Conservation (phyloP, 2,888 invertebrate species). For the Antheraea assamensis region DNA sequence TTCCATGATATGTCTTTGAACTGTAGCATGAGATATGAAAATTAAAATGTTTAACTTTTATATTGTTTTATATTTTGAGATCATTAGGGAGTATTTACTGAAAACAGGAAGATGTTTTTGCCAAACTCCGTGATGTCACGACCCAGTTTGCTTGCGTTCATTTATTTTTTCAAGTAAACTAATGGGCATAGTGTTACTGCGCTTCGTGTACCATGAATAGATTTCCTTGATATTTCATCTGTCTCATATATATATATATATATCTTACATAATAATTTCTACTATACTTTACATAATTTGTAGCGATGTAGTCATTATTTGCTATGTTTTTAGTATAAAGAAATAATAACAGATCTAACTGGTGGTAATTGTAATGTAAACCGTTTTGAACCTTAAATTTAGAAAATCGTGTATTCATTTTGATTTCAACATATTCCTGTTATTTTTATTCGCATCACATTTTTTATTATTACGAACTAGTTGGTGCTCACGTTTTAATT, state of each 20-base stretch:
- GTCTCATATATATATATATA: background rate
- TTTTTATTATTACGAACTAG: no score
- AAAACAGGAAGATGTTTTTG: constrained; percentile 3
- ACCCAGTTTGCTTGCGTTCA: constrained; percentile 7
- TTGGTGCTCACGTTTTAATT: no score
- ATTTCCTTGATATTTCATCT: background rate
- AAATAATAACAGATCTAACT: background rate
- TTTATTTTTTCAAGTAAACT: background rate
- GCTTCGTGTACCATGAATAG: background rate
- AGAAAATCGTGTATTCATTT: no score
- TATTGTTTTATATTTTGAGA: constrained; percentile 4
- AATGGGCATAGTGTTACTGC: background rate
- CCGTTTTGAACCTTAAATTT: background rate
- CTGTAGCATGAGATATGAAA: background rate
- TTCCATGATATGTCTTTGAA: background rate
- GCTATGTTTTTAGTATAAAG: background rate
- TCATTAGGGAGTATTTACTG: background rate
- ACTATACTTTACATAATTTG: background rate
- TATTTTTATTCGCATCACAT: no score
- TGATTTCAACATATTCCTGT: no score
- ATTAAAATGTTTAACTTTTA: background rate
- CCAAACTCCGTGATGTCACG: background rate
- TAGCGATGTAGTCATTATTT: background rate
- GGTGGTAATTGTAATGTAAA: background rate
- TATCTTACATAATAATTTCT: no score